These are phyloP conservation scores for Bradysia coprophila DNA, from an alignment of 1,140 invertebrate genomes.

Conservation along the genomic window DNA sequence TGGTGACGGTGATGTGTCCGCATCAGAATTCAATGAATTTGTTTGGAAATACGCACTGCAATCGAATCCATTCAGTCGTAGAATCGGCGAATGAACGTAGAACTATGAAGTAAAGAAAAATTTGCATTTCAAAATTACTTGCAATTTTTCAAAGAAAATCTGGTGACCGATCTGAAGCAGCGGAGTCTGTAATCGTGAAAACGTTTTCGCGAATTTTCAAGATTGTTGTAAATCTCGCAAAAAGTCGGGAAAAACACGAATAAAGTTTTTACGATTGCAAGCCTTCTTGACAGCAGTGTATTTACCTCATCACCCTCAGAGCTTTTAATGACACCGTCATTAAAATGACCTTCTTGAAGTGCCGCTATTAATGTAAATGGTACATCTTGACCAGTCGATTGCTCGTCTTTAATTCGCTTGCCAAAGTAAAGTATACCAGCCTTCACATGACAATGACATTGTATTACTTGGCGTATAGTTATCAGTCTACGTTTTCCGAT, in stretches of 20 bases:
- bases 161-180: too few relatives aligned
- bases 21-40: conserved; percentile 7
- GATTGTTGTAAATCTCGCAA: too few relatives aligned
- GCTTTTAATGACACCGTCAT: conserved; percentile 32
- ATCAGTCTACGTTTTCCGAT: conserved; percentile 26
- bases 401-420: conserved; percentile 28
- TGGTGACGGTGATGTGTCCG: background rate
- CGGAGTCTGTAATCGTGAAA: too few relatives aligned
- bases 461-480: conserved; percentile 29
- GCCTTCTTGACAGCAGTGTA: too few relatives aligned
- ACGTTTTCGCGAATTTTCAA: too few relatives aligned
- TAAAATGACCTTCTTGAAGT: conserved; percentile 42
- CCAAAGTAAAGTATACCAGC: conserved; percentile 43
- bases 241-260: too few relatives aligned
- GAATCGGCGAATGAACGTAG: conserved; percentile 36
- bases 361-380: conserved; percentile 37
- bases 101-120: too few relatives aligned
- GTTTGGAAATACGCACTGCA: conserved; percentile 28
- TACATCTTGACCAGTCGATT: conserved; percentile 23
- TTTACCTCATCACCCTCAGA: conserved; percentile 9
- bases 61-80: conserved; percentile 31
- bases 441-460: conserved; percentile 37
- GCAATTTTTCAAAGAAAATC: too few relatives aligned
- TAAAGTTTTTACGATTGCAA: too few relatives aligned
- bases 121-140: too few relatives aligned